Percentiles rank a stretch among this genome's conserved stretches.
These are phyloP conservation scores for Cebidichthys violaceus DNA, from an alignment of 2,113 vertebrate species.

Conservation along the genomic window DNA sequence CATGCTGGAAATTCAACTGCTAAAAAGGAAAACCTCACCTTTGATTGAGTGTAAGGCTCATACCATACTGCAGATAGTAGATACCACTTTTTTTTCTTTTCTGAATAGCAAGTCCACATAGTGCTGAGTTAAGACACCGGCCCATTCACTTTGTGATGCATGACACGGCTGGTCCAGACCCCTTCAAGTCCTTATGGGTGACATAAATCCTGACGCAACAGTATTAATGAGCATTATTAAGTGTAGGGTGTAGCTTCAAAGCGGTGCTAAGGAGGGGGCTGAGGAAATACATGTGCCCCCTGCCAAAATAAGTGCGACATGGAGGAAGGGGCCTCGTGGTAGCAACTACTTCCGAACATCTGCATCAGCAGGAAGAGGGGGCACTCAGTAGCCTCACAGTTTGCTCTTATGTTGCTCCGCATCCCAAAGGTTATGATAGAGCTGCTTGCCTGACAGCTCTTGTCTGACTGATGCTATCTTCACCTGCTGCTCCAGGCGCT, in stretches of 20 bases:
- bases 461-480: not conserved
- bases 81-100: not conserved
- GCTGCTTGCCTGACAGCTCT: not conserved
- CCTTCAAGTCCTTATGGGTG: not conserved
- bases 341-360: constrained; percentile 73
- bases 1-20: constrained; percentile 15
- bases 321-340: constrained; percentile 51
- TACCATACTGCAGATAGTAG: not conserved
- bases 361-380: constrained; percentile 61
- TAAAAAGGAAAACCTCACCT: constrained; percentile 2
- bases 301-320: constrained; percentile 62
- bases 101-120: not conserved
- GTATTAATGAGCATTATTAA: not conserved
- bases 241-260: constrained; percentile 10
- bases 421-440: constrained; percentile 3
- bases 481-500: constrained; percentile 2
- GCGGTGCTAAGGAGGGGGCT: not conserved
- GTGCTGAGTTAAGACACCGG: constrained; percentile 27
- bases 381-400: not conserved
- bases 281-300: constrained; percentile 29
- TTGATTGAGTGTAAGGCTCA: constrained; percentile 26
- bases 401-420: not conserved
- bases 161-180: not conserved
- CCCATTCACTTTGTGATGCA: constrained; percentile 18
- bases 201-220: constrained; percentile 14